Base-by-base conservation (phyloP, 2,888 invertebrate species). In the Epinotia ramella region DNA sequence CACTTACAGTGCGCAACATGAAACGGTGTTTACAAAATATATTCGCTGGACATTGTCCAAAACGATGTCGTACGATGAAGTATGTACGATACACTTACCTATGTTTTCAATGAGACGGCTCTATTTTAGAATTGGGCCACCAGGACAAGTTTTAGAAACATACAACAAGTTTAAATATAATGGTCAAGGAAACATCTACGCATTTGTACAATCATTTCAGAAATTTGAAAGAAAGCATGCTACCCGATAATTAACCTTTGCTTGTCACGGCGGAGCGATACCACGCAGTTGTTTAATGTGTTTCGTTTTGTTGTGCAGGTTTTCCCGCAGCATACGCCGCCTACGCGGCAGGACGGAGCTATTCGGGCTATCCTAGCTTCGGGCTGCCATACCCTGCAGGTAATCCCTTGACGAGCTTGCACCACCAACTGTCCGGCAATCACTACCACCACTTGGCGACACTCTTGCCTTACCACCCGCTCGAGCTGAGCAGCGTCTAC, bases 371-470 rank as follows among this genome's bases (percentile, higher is more conserved):
- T 96, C 98, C 98, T 96, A 98, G 98, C 96, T 98, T 98, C 96
- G 98, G 98, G 96, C 97, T 98, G 95, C 98, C 98, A 94, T 98
- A 98, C 95, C 98, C 98, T 93, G 97, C 98, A 98, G 98, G 98
- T 98, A 98, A 98, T 96, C 94, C 96, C 95, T 96, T 96, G 95
- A 95, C 96, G 95, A 96, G 96, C 96, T 96, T 96, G 96, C 96
- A 96, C 95, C 96, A 96, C 95, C 96, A 96, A 94, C 92, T 94
- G 87, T 95, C 95, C 95, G 94, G 94, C 93, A 92, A 94, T 90
- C 91, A 94, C 94, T 95, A 94, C 94, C 96, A 94, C 93, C 96
- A 94, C 94, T 88, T 94, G 92, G 95, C 94, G 86, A 95, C 95
- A 90, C 94, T 95, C 86, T 94, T 95, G 90, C 95, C 95, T 92